Base-by-base conservation (phyloP, 92 coral and sea anemone species). In the Phenganax stokvisi region DNA sequence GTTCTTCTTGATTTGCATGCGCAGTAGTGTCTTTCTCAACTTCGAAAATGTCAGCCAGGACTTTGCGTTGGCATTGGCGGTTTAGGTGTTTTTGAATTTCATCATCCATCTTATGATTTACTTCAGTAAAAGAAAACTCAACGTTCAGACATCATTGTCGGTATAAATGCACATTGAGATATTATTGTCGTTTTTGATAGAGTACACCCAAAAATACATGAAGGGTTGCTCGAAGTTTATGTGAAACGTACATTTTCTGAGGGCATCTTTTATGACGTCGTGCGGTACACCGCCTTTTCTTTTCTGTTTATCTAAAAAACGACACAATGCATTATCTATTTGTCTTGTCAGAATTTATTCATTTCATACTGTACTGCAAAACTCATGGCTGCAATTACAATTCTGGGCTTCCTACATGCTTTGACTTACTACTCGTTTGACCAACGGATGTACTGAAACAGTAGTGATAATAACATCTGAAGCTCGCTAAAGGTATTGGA, bases 101-200 rank as follows among this genome's bases (percentile, higher is more conserved):
- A 86, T 93, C 97, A 47, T 89, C 96, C 58, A 87, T 84, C 73
- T 87, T 91, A 83, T 86, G 84, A 64, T 93, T 89, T 79, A 91
- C 97, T 93, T 53, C 0, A 81, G 75, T 2, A 37, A 16, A 63
- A 54, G 51, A 29, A n/a, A 37, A 59, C 55, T 28, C 0, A 0
- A 25, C 1, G 3, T 44, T 31, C 17, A 31, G 3, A 63, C 9
- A 16, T 11, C 12, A 51, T 16, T 17, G 52, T 4, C 6, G 7
- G 51, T 29, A 15, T 37, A 75, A 17, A 4, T 76, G 6, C 12
- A 3, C 30, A 56, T 9, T 30, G 6, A 9, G 12, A 0, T 17
- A 56, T 57, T 57, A 30, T 31, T 12, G 27, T 55, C 10, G 63
- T 56, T 52, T 27, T 30, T 27, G 12, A 3, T 5, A 37, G 47